A percentile compares a stretch with the other conserved stretches of the same genome.
These are phyloP conservation scores for Choloepus hoffmanni DNA, from an alignment of 2,113 vertebrate species.

Conservation along the genomic window DNA sequence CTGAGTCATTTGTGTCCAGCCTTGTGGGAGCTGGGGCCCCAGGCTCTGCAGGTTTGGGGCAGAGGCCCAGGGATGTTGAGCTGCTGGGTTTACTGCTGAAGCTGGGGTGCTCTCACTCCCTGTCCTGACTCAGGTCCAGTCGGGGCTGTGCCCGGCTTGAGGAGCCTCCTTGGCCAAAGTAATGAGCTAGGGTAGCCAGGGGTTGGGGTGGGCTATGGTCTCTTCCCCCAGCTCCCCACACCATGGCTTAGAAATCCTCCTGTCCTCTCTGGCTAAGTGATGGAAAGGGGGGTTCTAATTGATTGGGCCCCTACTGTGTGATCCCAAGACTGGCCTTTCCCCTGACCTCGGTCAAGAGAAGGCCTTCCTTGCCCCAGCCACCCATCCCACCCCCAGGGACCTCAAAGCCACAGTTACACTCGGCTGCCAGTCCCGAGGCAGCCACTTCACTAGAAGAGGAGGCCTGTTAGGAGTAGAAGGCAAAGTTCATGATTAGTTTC, in stretches of 20 bases:
- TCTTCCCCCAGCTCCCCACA: not conserved
- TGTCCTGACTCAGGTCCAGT: fast-evolving
- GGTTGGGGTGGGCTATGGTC: too few relatives aligned
- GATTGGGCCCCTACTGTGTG: not conserved
- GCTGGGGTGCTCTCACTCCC: not conserved
- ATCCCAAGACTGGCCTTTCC: not conserved
- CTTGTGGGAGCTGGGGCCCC: fast-evolving
- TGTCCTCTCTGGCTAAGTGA: not conserved
- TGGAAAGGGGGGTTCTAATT: not conserved
- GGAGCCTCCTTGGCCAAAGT: not conserved
- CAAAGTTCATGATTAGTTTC: not conserved
- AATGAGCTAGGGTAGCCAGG: fast-evolving
- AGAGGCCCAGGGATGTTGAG: not conserved
- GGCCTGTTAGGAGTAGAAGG: not conserved
- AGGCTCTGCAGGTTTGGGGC: not conserved
- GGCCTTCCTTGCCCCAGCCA: too few relatives aligned
- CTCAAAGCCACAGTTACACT: not conserved
- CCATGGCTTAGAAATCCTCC: not conserved
- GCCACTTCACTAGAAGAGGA: not conserved
- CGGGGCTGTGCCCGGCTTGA: not conserved
- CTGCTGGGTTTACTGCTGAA: not conserved
- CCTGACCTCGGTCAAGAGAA: not conserved
- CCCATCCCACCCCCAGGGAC: not conserved
- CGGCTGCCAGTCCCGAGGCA: not conserved
- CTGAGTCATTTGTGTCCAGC: not conserved